A percentile compares a stretch with the other conserved stretches of the same genome.
Conservation (phyloP, 1,140 invertebrate species). For the Ditylenchus dipsaci region DNA sequence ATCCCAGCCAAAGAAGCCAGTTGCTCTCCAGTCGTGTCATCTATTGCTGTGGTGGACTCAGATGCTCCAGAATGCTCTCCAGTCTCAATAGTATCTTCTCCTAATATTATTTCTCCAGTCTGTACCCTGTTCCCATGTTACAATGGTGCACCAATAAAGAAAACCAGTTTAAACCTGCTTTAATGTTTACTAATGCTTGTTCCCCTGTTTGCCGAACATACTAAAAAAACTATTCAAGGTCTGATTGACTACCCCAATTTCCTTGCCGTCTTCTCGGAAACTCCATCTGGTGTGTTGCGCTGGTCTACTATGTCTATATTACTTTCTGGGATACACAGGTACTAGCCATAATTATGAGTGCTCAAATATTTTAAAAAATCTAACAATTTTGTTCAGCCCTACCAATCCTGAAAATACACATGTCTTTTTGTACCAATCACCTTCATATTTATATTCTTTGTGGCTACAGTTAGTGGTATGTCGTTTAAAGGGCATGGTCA, state of each 20-base stretch:
- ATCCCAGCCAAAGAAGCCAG: no score
- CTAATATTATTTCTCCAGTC: no score
- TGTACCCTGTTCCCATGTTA: no score
- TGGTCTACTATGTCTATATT: slow-evolving; percentile 90
- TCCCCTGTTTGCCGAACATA: no score
- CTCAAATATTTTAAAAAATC: background rate
- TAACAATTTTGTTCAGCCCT: slow-evolving; percentile 68
- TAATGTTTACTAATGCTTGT: no score
- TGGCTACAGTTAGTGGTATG: slow-evolving; percentile 67
- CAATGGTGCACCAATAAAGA: no score
- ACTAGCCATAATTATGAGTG: slow-evolving; percentile 58
- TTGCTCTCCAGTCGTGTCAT: no score
- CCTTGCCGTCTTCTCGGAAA: slow-evolving; percentile 81
- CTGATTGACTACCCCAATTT: slow-evolving; percentile 52
- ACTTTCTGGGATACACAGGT: slow-evolving; percentile 97
- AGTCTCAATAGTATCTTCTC: no score
- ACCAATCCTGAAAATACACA: slow-evolving; percentile 75
- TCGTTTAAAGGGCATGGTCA: no score
- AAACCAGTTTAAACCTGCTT: no score
- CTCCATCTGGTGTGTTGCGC: slow-evolving; percentile 83
- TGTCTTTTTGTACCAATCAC: slow-evolving; percentile 79
- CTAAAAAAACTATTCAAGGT: slow-evolving; percentile 26
- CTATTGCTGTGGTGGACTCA: no score
- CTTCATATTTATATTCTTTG: slow-evolving; percentile 72
- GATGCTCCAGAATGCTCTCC: no score